phyloP scores from a whole-genome alignment of 1,140 invertebrate species.

The Drosophila erecta region DNA sequence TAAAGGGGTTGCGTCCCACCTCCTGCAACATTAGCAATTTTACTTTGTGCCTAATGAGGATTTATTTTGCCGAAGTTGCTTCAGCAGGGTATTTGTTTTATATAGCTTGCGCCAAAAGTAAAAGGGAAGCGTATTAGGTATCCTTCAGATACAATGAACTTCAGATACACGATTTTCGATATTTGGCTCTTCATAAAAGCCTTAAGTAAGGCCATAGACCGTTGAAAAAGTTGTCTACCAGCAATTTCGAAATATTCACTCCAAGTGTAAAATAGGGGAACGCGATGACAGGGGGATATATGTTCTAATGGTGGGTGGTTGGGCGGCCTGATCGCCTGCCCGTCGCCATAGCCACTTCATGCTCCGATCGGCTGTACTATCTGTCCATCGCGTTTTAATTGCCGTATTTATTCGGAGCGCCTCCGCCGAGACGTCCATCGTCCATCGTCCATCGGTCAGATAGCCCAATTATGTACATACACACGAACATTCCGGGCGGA shows the following conservation, averaged over 20 bases:
- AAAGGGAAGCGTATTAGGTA: too few species aligned
- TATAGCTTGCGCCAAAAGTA: too few species aligned
- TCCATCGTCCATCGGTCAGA: constrained; percentile 30
- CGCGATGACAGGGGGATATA: constrained; percentile 7
- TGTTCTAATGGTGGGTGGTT: not conserved
- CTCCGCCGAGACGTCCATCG: constrained; percentile 28
- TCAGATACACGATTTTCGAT: too few species aligned
- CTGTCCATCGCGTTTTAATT: constrained; percentile 56
- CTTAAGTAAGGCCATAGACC: too few species aligned
- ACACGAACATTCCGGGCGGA: constrained; percentile 18
- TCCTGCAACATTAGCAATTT: not conserved
- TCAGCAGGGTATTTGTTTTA: too few species aligned
- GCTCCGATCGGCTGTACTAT: constrained; percentile 37
- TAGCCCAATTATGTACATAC: constrained; percentile 73
- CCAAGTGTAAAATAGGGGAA: not conserved
- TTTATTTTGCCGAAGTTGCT: not conserved
- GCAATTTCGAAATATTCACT: too few species aligned
- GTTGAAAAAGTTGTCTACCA: too few species aligned
- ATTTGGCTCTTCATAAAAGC: too few species aligned
- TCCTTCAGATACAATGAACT: too few species aligned
- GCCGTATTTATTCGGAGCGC: constrained; percentile 38
- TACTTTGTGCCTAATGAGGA: not conserved
- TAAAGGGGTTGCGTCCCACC: not conserved
- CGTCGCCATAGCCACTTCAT: constrained; percentile 66
- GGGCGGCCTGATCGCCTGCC: constrained; percentile 30